These are phyloP conservation scores for Papilio elwesi DNA, from an alignment of 2,888 invertebrate species.

Conservation along the genomic window DNA sequence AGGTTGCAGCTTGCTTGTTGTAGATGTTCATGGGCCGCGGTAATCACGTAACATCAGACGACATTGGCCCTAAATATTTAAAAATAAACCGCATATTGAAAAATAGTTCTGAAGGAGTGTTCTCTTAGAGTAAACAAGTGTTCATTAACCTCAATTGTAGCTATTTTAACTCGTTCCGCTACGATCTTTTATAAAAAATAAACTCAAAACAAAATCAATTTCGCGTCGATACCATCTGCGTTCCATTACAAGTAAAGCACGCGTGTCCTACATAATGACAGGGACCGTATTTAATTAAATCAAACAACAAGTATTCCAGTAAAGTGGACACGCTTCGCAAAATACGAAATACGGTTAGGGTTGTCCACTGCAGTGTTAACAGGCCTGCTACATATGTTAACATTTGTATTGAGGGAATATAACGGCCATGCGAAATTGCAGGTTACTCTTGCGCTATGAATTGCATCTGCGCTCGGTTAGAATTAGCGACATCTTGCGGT, in stretches of 20 bases:
- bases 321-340: slow-evolving; percentile 45
- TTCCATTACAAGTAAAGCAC: slow-evolving; percentile 45
- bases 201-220: not conserved
- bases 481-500: slow-evolving; percentile 13
- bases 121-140: too few species aligned
- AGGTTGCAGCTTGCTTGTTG: too few species aligned
- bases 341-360: slow-evolving; percentile 52
- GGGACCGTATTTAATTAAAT: slow-evolving; percentile 49
- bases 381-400: slow-evolving; percentile 23
- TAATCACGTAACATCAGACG: too few species aligned
- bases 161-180: too few species aligned
- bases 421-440: slow-evolving; percentile 13
- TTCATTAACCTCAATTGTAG: too few species aligned
- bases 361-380: slow-evolving; percentile 23
- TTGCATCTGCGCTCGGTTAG: slow-evolving; percentile 43
- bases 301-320: slow-evolving; percentile 47
- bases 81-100: too few species aligned
- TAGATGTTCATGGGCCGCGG: too few species aligned
- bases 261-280: slow-evolving; percentile 45
- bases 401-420: not conserved
- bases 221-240: not conserved
- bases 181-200: not conserved
- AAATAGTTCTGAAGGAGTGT: too few species aligned
- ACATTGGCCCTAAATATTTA: too few species aligned
- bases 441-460: slow-evolving; percentile 22